These are phyloP conservation scores for Spicauda simplicius DNA, from an alignment of 2,888 invertebrate genomes.

Conservation along the genomic window DNA sequence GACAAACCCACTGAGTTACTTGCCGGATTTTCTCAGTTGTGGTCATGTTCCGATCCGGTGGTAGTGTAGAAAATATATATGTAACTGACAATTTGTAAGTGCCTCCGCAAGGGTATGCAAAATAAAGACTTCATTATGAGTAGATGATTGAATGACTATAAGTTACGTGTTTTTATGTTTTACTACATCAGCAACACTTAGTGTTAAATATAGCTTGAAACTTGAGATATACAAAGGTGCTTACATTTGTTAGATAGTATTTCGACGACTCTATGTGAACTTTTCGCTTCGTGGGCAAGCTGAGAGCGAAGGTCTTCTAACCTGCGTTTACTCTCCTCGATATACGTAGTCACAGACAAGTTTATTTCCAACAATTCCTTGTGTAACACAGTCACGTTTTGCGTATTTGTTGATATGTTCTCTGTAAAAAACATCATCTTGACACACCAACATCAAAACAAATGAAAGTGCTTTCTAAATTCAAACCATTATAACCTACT, in stretches of 20 bases:
- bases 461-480: conserved; percentile 66
- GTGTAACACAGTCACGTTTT: conserved; percentile 67
- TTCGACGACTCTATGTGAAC: conserved; percentile 70
- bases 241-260: conserved; percentile 69
- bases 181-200: too few species aligned
- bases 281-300: conserved; percentile 65
- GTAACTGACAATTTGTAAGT: too few species aligned
- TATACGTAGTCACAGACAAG: conserved; percentile 70
- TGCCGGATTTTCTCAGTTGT: too few species aligned
- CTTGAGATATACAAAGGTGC: conserved; percentile 39
- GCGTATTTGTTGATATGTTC: conserved; percentile 65
- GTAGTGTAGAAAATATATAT: too few species aligned
- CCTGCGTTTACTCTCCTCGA: conserved; percentile 71
- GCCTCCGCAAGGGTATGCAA: too few species aligned
- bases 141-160: too few species aligned
- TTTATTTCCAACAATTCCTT: conserved; percentile 77
- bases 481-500: conserved; percentile 78
- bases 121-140: too few species aligned
- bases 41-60: too few species aligned
- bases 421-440: conserved; percentile 59
- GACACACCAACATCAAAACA: conserved; percentile 44
- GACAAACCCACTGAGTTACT: too few species aligned
- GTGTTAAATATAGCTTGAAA: too few species aligned
- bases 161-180: too few species aligned
- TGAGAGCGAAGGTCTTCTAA: conserved; percentile 61